Conservation (phyloP, 2,797 vertebrate genomes). For the Chromis chromis region DNA sequence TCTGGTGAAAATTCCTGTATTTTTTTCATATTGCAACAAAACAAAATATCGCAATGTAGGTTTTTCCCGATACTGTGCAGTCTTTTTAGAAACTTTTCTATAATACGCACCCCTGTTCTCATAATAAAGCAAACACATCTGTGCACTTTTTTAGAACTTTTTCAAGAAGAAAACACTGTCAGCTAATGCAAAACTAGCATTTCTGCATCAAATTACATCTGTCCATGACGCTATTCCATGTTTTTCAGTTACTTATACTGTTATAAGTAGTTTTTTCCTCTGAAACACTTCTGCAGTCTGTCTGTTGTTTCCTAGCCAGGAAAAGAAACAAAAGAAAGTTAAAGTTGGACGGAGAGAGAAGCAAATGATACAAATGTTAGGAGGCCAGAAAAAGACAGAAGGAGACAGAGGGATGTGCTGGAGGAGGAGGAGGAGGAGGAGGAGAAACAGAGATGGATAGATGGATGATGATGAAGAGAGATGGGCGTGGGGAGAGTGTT, state of each 20-base stretch:
- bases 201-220: neutral
- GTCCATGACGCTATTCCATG: neutral
- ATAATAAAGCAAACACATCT: too few species aligned
- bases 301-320: neutral
- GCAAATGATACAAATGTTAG: conserved; percentile 26
- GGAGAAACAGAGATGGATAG: conserved; percentile 24
- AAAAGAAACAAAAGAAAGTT: conserved; percentile 5
- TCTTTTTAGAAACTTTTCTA: too few species aligned
- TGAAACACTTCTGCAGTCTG: conserved; percentile 21
- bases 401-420: conserved; percentile 27
- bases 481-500: conserved; percentile 59
- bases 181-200: too few species aligned
- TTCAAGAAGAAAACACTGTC: too few species aligned
- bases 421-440: conserved; percentile 13
- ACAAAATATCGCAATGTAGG: too few species aligned
- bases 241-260: neutral
- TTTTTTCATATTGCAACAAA: too few species aligned
- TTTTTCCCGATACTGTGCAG: too few species aligned
- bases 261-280: conserved; percentile 12
- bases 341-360: neutral
- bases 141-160: too few species aligned
- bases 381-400: neutral
- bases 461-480: conserved; percentile 44
- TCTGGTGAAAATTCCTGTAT: too few species aligned
- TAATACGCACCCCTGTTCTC: too few species aligned